Conservation (phyloP, 2,113 vertebrate genomes). For the Daubentonia madagascariensis region DNA sequence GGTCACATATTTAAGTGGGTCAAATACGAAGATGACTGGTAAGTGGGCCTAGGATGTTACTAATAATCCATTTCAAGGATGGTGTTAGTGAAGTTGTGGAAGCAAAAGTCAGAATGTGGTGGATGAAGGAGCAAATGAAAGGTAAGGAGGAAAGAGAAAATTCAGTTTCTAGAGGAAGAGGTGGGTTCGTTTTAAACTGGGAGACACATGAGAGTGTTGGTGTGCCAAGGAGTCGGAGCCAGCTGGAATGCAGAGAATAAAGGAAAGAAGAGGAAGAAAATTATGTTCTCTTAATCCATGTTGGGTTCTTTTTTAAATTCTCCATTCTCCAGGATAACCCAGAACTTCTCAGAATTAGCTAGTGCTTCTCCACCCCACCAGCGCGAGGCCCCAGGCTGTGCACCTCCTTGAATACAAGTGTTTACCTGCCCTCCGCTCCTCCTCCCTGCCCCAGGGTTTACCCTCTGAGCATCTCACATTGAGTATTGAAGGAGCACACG, state of each 20-base stretch:
- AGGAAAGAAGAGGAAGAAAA: too few species aligned
- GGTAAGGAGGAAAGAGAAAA: background rate
- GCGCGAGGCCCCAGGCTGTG: background rate
- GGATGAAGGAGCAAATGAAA: background rate
- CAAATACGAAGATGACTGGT: background rate
- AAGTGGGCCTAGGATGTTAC: background rate
- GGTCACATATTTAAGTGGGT: background rate
- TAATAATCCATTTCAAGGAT: background rate
- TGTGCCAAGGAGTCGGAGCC: too few species aligned
- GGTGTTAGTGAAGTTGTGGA: background rate
- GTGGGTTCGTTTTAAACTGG: background rate
- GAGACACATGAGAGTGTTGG: background rate
- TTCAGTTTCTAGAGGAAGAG: background rate
- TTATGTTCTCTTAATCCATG: too few species aligned
- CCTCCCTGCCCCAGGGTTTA: fast-evolving
- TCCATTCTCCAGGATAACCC: background rate
- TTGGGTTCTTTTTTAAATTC: too few species aligned
- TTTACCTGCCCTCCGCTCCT: background rate
- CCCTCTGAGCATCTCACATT: background rate
- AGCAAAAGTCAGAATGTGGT: background rate
- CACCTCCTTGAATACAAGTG: background rate
- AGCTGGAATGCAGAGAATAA: too few species aligned
- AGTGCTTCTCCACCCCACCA: too few species aligned
- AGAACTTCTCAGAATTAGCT: background rate
- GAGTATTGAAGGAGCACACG: background rate